phyloP scores from a whole-genome alignment of 2,113 vertebrate species.

The Neolamprologus hecqui region DNA sequence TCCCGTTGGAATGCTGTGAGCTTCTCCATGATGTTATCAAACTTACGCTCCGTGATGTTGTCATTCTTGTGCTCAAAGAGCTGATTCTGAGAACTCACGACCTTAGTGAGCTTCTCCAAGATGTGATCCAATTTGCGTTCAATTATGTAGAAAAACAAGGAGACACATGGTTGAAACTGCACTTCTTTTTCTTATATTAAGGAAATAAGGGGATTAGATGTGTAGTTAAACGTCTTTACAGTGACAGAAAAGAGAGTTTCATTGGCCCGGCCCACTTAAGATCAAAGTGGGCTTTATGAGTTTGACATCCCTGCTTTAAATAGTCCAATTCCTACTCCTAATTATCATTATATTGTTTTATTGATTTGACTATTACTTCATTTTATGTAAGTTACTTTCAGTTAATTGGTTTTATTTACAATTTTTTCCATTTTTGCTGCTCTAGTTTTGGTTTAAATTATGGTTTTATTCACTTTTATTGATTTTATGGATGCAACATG shows the following conservation, averaged over 20 bases:
- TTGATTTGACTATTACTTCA: background rate
- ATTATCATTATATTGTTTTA: background rate
- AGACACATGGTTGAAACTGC: background rate
- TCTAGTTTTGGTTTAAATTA: background rate
- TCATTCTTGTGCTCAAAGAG: background rate
- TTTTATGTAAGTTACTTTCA: background rate
- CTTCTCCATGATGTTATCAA: background rate
- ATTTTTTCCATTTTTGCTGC: background rate
- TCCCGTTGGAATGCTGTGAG: accelerated
- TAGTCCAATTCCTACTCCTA: background rate
- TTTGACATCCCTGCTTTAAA: background rate
- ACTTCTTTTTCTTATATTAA: background rate
- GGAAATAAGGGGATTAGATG: background rate
- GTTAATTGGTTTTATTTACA: background rate
- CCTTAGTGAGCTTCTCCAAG: background rate
- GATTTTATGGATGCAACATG: background rate
- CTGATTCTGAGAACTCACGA: background rate
- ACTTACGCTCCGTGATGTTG: background rate
- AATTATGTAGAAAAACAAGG: background rate
- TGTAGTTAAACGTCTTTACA: background rate
- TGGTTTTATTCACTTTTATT: background rate
- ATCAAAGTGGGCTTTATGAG: background rate
- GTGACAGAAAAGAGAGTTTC: background rate
- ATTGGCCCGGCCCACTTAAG: background rate
- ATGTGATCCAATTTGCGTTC: background rate